A percentile compares a stretch with the other conserved stretches of the same genome.
These are phyloP conservation scores for Patiria pectinifera DNA, from an alignment of 53 echinoderm and acorn worm species.

Conservation along the genomic window DNA sequence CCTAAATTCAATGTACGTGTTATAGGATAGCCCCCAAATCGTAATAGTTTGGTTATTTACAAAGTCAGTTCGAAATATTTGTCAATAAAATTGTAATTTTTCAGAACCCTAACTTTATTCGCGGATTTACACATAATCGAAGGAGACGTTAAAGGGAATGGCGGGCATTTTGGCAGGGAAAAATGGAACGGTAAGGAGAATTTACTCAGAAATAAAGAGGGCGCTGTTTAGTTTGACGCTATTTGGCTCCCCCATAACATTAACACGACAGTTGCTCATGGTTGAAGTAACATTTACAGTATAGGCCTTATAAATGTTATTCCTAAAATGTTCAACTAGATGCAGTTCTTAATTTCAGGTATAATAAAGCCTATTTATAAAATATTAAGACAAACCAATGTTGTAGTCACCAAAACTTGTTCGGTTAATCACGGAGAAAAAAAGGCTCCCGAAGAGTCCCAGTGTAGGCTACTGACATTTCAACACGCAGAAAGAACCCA, in stretches of 20 bases:
- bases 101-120: slow-evolving; percentile 36
- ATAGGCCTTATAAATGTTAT: no score
- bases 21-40: background rate
- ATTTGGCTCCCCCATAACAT: background rate
- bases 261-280: no score
- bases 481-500: no score
- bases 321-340: no score
- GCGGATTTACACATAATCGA: slow-evolving; percentile 42
- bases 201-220: slow-evolving; percentile 34
- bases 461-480: no score
- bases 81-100: background rate
- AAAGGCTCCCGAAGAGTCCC: no score
- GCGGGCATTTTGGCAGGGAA: slow-evolving; percentile 72
- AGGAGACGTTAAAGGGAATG: slow-evolving; percentile 51
- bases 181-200: slow-evolving; percentile 56
- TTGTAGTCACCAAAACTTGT: no score
- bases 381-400: no score
- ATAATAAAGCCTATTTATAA: no score
- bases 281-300: no score
- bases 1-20: background rate
- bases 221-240: slow-evolving; percentile 32
- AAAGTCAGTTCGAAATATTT: background rate
- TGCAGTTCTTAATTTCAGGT: no score
- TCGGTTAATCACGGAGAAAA: no score
- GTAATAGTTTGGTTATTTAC: background rate